These are phyloP conservation scores for Cynoglossus semilaevis DNA, from an alignment of 2,113 vertebrate genomes.

Conservation along the genomic window DNA sequence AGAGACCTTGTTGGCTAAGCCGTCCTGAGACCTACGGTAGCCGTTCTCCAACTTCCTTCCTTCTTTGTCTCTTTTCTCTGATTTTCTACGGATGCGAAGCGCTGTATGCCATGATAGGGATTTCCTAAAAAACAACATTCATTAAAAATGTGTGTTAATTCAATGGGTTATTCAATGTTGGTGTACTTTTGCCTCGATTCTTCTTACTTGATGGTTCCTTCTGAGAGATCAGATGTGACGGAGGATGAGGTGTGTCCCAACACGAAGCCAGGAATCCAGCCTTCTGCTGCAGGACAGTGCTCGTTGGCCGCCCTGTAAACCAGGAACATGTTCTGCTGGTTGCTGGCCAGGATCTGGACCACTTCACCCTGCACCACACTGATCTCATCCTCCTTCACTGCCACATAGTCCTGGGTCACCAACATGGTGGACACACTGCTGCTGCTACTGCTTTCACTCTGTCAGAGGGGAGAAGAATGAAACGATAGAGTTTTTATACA, in stretches of 20 bases:
- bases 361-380: conserved; percentile 98
- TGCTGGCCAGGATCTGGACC: conserved; percentile 98
- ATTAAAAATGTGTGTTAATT: not conserved
- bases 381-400: conserved; percentile 99
- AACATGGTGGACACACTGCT: conserved; percentile 99
- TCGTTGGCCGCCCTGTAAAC: conserved; percentile 97
- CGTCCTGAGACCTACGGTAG: conserved; percentile 92
- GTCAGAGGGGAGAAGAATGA: conserved; percentile 24
- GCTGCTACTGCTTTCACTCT: conserved; percentile 99
- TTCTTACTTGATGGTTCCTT: conserved; percentile 96
- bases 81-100: conserved; percentile 95
- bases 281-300: conserved; percentile 96
- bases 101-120: conserved; percentile 99
- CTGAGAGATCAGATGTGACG: conserved; percentile 86
- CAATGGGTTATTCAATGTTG: not conserved
- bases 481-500: not conserved
- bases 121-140: conserved; percentile 79
- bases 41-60: conserved; percentile 87
- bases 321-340: conserved; percentile 99
- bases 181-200: not conserved
- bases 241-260: conserved; percentile 94
- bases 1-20: conserved; percentile 92
- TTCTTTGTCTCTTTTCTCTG: conserved; percentile 94
- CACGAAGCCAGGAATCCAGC: conserved; percentile 98
- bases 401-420: conserved; percentile 98